Conservation (phyloP, 1,140 invertebrate genomes). For the Drepana arcuata region DNA sequence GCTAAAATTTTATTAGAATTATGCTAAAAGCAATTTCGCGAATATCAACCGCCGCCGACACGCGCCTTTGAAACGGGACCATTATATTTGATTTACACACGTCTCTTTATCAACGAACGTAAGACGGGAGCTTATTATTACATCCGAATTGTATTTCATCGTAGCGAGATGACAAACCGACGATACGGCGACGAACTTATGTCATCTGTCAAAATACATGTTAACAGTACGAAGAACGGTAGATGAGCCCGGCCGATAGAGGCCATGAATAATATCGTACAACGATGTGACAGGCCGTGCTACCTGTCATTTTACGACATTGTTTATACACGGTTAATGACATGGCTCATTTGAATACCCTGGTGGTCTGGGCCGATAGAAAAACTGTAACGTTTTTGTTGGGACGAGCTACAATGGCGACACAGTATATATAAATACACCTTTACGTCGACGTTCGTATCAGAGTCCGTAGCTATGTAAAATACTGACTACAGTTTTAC, state of each 20-base stretch:
- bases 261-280: constrained; percentile 46
- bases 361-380: constrained; percentile 51
- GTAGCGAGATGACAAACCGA: constrained; percentile 37
- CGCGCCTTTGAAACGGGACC: too few relatives aligned
- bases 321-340: constrained; percentile 58
- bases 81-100: constrained; percentile 52
- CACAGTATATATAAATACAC: not conserved
- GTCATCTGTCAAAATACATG: constrained; percentile 71
- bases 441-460: too few relatives aligned
- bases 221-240: constrained; percentile 48
- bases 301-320: constrained; percentile 64
- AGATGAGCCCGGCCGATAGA: not conserved
- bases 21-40: too few relatives aligned
- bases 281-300: constrained; percentile 42
- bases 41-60: too few relatives aligned
- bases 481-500: too few relatives aligned
- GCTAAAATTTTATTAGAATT: too few relatives aligned
- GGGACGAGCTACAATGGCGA: not conserved
- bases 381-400: constrained; percentile 22
- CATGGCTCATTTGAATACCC: constrained; percentile 54
- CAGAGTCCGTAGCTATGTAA: too few relatives aligned
- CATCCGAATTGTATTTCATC: constrained; percentile 60
- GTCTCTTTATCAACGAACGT: constrained; percentile 40
- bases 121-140: constrained; percentile 68
- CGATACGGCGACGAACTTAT: constrained; percentile 62